Evolutionary conservation across 2,113 vertebrate species (phyloP).

Genomic region (Podocnemis expansa): DNA sequence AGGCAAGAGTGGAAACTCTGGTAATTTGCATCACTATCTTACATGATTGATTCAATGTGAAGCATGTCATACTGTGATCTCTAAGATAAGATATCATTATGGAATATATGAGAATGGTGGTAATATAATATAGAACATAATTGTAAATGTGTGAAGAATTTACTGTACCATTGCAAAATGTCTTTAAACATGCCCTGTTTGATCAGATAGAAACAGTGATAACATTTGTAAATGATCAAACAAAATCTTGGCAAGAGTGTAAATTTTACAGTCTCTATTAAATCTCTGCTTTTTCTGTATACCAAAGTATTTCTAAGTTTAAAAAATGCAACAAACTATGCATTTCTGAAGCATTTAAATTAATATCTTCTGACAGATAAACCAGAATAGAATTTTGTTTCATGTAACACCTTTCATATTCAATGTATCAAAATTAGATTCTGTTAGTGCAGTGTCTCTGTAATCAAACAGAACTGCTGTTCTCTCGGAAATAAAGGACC

Average conservation of each 20-base stretch:
- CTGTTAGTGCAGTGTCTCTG: not conserved
- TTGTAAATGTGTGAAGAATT: not conserved
- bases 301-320: not conserved
- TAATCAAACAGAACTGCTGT: not conserved
- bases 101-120: not conserved
- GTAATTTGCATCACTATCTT: not conserved
- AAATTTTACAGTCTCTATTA: not conserved
- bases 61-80: not conserved
- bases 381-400: not conserved
- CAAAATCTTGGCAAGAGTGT: accelerated
- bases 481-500: not conserved
- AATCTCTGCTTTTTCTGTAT: not conserved
- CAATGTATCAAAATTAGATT: not conserved
- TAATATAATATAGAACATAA: not conserved
- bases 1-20: not conserved
- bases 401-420: accelerated
- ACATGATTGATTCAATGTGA: not conserved
- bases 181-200: not conserved
- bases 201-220: not conserved
- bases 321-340: not conserved
- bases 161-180: not conserved
- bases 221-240: constrained; percentile 3
- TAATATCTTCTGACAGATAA: accelerated
- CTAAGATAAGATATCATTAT: not conserved
- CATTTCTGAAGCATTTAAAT: not conserved